These are phyloP conservation scores for Megalurothrips usitatus DNA, from an alignment of 2,888 invertebrate species.

Conservation along the genomic window DNA sequence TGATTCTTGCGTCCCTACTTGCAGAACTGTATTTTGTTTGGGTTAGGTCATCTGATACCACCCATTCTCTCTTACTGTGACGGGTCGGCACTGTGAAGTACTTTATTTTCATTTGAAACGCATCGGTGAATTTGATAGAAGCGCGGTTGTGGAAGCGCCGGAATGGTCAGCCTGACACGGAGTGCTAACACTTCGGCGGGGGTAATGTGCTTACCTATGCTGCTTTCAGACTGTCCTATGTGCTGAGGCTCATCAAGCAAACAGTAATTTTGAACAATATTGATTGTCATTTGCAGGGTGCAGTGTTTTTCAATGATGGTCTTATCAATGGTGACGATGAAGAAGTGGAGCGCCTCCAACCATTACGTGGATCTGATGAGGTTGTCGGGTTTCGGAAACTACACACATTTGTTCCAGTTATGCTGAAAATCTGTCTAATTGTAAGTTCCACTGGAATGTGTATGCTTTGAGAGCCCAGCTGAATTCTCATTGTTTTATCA, in stretches of 20 bases:
- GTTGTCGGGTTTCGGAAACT: conserved; percentile 43
- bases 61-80: too few relatives aligned
- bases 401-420: conserved; percentile 40
- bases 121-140: too few relatives aligned
- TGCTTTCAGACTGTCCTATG: too few relatives aligned
- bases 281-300: conserved; percentile 39
- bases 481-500: neutral
- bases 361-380: conserved; percentile 43
- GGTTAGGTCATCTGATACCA: too few relatives aligned
- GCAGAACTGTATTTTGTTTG: too few relatives aligned
- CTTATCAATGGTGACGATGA: conserved; percentile 46
- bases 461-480: too few relatives aligned
- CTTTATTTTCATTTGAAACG: too few relatives aligned
- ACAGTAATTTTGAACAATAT: neutral
- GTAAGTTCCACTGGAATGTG: conserved; percentile 3
- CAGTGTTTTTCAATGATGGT: conserved; percentile 43
- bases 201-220: conserved; percentile 37
- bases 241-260: too few relatives aligned
- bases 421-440: conserved; percentile 25
- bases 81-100: too few relatives aligned
- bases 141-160: conserved; percentile 20
- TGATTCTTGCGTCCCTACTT: too few relatives aligned
- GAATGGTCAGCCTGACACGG: conserved; percentile 43
- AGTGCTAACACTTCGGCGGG: conserved; percentile 41
- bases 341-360: conserved; percentile 40